These are phyloP conservation scores for Ceyx melanurus DNA, from an alignment of 2,113 vertebrate species.

Conservation along the genomic window DNA sequence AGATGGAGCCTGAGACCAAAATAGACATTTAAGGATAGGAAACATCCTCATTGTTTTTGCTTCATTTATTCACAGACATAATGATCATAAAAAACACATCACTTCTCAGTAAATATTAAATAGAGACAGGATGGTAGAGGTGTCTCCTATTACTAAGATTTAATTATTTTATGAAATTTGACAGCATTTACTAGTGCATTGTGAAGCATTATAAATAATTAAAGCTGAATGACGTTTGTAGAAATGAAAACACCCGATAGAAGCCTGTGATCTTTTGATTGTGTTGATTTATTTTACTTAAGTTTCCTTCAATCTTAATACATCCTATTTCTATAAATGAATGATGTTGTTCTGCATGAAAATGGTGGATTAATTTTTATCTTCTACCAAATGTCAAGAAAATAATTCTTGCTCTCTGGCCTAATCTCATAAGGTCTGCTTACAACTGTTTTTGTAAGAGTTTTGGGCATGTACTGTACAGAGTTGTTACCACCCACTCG, in stretches of 20 bases:
- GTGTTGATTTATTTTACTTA: neutral
- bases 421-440: neutral
- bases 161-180: slow-evolving; percentile 40
- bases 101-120: slow-evolving; percentile 14
- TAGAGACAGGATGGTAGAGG: neutral
- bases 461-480: neutral
- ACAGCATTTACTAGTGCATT: slow-evolving; percentile 8
- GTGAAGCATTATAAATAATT: slow-evolving; percentile 38
- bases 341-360: neutral
- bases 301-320: neutral
- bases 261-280: slow-evolving; percentile 17
- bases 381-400: neutral
- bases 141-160: slow-evolving; percentile 29
- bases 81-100: neutral
- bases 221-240: slow-evolving; percentile 9
- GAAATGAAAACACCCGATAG: neutral
- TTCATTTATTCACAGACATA: neutral
- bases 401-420: neutral
- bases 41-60: neutral
- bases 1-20: neutral
- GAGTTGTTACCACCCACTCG: neutral
- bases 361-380: neutral
- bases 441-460: neutral
- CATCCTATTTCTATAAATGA: neutral
- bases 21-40: neutral